Conservation (phyloP, 2,113 vertebrate genomes). For the Uria lomvia region DNA sequence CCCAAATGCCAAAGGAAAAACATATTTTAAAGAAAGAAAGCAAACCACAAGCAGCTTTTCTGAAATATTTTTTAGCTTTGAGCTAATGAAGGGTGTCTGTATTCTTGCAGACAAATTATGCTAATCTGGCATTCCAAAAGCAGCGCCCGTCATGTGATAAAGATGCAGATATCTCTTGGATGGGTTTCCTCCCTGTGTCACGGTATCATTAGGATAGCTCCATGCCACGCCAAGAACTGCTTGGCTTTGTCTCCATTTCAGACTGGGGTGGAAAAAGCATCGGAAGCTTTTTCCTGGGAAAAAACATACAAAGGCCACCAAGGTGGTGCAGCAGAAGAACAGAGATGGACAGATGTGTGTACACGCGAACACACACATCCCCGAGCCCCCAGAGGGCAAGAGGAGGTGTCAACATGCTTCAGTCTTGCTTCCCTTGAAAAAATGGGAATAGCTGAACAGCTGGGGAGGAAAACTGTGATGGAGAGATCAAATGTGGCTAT, state of each 20-base stretch:
- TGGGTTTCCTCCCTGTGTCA: neutral
- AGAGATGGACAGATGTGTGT: neutral
- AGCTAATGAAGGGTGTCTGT: neutral
- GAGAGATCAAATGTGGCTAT: neutral
- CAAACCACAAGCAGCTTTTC: neutral
- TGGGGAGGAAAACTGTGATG: neutral
- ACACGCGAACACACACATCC: neutral
- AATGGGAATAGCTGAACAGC: neutral
- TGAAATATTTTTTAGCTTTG: neutral
- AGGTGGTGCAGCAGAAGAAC: neutral
- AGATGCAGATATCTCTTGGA: constrained; percentile 8
- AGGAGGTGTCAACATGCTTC: neutral
- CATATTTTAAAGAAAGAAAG: neutral
- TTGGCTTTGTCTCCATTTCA: neutral
- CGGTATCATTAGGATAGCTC: neutral
- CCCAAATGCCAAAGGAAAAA: neutral
- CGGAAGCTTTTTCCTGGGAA: neutral
- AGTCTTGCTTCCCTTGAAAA: neutral
- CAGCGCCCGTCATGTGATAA: neutral
- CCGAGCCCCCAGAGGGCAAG: neutral
- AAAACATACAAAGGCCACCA: neutral
- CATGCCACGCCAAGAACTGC: neutral
- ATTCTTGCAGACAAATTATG: neutral
- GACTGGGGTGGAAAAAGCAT: neutral
- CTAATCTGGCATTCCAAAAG: neutral